These are phyloP conservation scores for Maccullochella peelii DNA, from an alignment of 2,113 vertebrate genomes.

Conservation along the genomic window DNA sequence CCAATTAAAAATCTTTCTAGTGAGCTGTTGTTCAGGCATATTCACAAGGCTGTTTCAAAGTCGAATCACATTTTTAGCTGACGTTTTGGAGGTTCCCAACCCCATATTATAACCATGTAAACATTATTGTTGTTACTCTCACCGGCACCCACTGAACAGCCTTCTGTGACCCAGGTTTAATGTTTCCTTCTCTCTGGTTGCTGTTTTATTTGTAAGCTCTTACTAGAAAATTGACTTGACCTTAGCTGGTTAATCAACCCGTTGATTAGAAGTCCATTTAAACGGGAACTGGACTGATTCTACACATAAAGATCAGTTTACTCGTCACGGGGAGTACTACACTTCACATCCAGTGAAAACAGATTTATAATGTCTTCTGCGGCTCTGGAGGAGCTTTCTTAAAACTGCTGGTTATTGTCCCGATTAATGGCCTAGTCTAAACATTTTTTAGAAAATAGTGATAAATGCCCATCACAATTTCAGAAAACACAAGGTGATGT, in stretches of 20 bases:
- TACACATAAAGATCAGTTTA: background rate
- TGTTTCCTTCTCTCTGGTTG: conserved; percentile 39
- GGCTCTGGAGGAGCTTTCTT: background rate
- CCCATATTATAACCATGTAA: background rate
- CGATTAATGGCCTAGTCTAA: too few species aligned
- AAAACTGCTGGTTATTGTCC: background rate
- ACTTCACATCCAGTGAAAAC: background rate
- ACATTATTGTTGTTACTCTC: background rate
- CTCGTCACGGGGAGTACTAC: background rate
- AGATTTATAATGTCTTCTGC: background rate
- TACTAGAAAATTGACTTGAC: conserved; percentile 50
- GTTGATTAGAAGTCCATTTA: conserved; percentile 61
- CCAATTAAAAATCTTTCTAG: background rate
- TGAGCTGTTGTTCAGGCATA: too few species aligned
- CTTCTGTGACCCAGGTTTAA: conserved; percentile 25
- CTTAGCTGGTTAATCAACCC: conserved; percentile 46
- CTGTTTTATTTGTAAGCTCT: conserved; percentile 34
- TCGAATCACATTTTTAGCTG: background rate
- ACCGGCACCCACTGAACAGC: background rate
- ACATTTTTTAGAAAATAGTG: too few species aligned
- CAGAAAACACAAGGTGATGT: background rate
- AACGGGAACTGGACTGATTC: conserved; percentile 29
- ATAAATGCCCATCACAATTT: background rate
- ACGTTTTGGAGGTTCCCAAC: background rate
- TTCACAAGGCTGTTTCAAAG: background rate